Conservation (phyloP, 1,140 invertebrate genomes). For the Cydia fagiglandana region DNA sequence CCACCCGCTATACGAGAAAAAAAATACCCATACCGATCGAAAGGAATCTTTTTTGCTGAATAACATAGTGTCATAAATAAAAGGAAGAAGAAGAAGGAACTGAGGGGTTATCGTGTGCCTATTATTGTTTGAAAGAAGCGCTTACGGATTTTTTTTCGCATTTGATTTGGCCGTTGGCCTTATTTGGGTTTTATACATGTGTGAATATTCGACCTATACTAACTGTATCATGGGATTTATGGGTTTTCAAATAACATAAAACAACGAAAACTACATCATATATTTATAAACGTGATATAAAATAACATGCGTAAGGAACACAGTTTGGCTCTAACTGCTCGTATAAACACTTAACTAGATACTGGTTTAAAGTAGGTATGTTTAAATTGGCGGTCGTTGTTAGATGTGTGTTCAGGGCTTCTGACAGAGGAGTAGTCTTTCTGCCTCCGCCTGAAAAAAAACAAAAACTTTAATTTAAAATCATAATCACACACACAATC, state of each 20-base stretch:
- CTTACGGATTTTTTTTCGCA: too few species aligned
- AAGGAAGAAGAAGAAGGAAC: too few species aligned
- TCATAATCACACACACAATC: too few species aligned
- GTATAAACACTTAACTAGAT: background rate
- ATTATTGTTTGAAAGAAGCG: too few species aligned
- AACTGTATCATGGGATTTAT: background rate
- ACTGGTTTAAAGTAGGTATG: slow-evolving; percentile 19
- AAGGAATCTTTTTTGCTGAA: too few species aligned
- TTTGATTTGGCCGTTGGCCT: too few species aligned
- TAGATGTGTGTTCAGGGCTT: slow-evolving; percentile 48
- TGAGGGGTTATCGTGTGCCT: too few species aligned
- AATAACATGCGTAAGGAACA: slow-evolving; percentile 18
- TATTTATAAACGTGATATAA: slow-evolving; percentile 28
- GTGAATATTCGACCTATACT: background rate
- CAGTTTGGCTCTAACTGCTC: slow-evolving; percentile 15
- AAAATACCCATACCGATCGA: too few species aligned
- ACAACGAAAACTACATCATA: slow-evolving; percentile 15
- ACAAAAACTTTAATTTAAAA: background rate
- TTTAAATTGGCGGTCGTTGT: background rate
- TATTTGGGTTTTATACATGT: too few species aligned
- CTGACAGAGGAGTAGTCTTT: slow-evolving; percentile 62
- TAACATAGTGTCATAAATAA: too few species aligned
- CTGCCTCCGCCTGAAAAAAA: slow-evolving; percentile 63
- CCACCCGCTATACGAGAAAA: too few species aligned
- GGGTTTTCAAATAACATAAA: background rate